A percentile compares a stretch with the other conserved stretches of the same genome.
phyloP scores from a whole-genome alignment of 1,140 invertebrate genomes.

The Palaemon carinicauda region DNA sequence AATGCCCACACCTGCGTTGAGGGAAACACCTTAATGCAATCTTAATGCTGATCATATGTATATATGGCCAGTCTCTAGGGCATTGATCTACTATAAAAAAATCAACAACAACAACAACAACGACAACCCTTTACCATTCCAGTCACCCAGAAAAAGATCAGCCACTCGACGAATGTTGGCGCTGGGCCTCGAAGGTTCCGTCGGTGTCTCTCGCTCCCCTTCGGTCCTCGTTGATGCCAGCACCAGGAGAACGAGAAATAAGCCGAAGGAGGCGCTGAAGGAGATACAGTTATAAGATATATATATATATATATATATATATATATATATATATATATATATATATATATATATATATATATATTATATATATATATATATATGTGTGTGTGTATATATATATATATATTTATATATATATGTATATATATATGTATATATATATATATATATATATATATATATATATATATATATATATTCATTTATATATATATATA shows the following conservation, averaged over 20 bases:
- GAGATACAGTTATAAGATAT: background rate
- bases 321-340: background rate
- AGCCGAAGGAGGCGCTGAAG: conserved; percentile 66
- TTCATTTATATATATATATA: background rate
- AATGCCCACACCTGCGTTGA: no score
- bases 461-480: background rate
- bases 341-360: background rate
- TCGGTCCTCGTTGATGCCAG: conserved; percentile 64
- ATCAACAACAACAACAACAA: background rate
- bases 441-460: background rate
- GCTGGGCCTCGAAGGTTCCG: conserved; percentile 66
- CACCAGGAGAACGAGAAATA: conserved; percentile 66
- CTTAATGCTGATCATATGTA: no score
- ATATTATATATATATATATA: background rate
- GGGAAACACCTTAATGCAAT: no score
- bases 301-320: background rate
- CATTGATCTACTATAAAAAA: no score
- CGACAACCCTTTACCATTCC: conserved; percentile 62
- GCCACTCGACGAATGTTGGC: conserved; percentile 68
- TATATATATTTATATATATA: conserved; percentile 1
- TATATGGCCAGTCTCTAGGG: no score
- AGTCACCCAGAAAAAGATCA: conserved; percentile 69
- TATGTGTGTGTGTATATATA: conserved; percentile 9
- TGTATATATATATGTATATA: background rate
- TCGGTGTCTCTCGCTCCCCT: conserved; percentile 61